Evolutionary conservation across 2,797 vertebrate genomes (phyloP).

Genomic region (Halcyon chelicuti): DNA sequence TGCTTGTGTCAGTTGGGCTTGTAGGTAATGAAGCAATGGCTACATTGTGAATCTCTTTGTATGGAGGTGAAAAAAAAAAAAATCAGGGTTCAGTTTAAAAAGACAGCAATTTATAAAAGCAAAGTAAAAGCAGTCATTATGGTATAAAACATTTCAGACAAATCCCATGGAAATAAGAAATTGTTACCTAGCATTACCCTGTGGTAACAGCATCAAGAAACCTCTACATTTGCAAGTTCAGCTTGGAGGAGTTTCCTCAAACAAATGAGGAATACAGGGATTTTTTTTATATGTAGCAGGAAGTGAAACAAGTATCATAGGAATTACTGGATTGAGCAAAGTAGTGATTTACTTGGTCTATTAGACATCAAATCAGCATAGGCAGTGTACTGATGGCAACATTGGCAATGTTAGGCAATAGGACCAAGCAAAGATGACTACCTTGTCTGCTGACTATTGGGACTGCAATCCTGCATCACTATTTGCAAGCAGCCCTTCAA

Average conservation of each 20-base stretch:
- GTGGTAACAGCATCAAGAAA: background rate
- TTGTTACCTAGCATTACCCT: background rate
- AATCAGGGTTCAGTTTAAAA: background rate
- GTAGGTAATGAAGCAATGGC: constrained; percentile 2
- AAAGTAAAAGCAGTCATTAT: background rate
- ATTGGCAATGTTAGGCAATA: background rate
- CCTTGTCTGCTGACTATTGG: background rate
- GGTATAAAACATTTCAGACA: background rate
- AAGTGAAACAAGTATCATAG: background rate
- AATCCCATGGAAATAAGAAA: background rate
- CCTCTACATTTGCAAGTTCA: background rate
- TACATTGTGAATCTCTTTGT: background rate
- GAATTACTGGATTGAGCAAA: background rate
- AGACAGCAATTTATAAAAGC: background rate
- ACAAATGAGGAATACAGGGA: background rate
- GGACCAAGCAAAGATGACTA: background rate
- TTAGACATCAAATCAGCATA: background rate
- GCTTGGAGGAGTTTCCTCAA: background rate
- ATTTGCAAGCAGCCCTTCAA: background rate
- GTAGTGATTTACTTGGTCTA: background rate
- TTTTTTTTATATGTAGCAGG: background rate
- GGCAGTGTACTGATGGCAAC: too few relatives aligned
- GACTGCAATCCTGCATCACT: background rate
- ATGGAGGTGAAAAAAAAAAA: background rate
- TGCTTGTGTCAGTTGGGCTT: background rate